Base-by-base conservation (phyloP, 1,140 invertebrate genomes). In the Hylaeus anthracinus region DNA sequence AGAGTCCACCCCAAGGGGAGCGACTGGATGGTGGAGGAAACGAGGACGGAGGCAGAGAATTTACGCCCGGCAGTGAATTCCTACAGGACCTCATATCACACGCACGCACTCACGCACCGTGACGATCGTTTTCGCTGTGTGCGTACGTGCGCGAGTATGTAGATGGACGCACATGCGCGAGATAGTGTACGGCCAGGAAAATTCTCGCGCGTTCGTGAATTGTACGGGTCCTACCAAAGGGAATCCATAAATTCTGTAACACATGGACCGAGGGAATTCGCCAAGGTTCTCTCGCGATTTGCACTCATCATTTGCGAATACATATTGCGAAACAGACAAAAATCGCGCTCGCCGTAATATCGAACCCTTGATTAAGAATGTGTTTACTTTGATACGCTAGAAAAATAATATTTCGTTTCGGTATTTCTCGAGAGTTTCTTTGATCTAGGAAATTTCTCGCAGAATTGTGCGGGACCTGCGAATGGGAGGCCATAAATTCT, bases 1-100 rank as follows among this genome's bases (percentile, higher is more conserved):
- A 93, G 92, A 93, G 91, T 93, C 92, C 89, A 90, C 81, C 78
- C 89, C 79, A 86, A 90, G 90, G 91, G 91, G 90, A 90, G 88
- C 71, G 70, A 63, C 64, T 65, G n/a, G 72, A 75, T 61, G 74
- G 77, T 67, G 43, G 65, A 72, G 60, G 70, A 2, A 66, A 64
- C 60, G 48, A 72, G 75, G 79, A 63, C 55, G 45, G 15, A 60
- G 58, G 58, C 72, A 78, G 61, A 66, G 86, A 92, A 92, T 92
- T 92, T 92, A 91, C 90, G 89, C 89, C 86, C 88, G 86, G 77
- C 84, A 83, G 87, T 88, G 90, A 92, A 92, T 92, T 92, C 90
- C 90, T 89, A 86, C 84, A 86, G 90, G 88, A 83, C 88, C 90
- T 90, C 90, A 88, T 91, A 91, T 91, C 89, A 83, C 86, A 83